Percentiles rank a stretch among this genome's conserved stretches.
Conservation (phyloP, 1,140 invertebrate species). For the Habropoda laboriosa region DNA sequence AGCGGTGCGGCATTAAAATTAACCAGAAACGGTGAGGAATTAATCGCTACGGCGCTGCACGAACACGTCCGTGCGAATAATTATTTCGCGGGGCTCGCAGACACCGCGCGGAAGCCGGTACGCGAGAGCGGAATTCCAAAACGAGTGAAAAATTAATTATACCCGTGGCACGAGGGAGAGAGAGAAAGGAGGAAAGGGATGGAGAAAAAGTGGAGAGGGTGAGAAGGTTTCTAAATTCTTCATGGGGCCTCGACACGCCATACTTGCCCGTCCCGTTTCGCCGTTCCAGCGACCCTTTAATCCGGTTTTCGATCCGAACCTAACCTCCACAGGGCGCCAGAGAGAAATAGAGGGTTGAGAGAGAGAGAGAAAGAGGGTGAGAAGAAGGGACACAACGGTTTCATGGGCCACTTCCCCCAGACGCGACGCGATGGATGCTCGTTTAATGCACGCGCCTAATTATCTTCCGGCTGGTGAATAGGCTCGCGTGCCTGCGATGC, state of each 20-base stretch:
- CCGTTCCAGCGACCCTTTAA: not conserved
- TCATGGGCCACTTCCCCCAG: slow-evolving; percentile 36
- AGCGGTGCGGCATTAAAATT: slow-evolving; percentile 25
- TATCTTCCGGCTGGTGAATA: slow-evolving; percentile 34
- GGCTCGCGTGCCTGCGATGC: slow-evolving; percentile 22
- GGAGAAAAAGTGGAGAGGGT: no score
- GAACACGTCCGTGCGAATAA: slow-evolving; percentile 45
- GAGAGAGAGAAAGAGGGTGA: not conserved
- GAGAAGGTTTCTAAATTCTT: slow-evolving; percentile 55
- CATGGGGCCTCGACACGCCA: slow-evolving; percentile 16
- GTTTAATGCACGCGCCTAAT: slow-evolving; percentile 48
- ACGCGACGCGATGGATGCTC: slow-evolving; percentile 28
- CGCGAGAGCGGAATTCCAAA: slow-evolving; percentile 28
- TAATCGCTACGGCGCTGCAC: slow-evolving; percentile 22
- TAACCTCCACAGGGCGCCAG: not conserved
- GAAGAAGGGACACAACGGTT: slow-evolving; percentile 23
- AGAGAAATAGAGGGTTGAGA: not conserved
- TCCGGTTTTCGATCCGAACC: not conserved
- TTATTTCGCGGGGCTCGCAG: slow-evolving; percentile 36
- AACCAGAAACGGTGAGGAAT: slow-evolving; percentile 27
- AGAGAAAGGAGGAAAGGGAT: not conserved
- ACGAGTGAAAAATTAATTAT: slow-evolving; percentile 58
- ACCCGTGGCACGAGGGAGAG: not conserved
- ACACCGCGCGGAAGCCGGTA: slow-evolving; percentile 10
- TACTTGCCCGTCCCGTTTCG: not conserved